Evolutionary conservation across 2,113 vertebrate genomes (phyloP).

Genomic region (Vombatus ursinus): DNA sequence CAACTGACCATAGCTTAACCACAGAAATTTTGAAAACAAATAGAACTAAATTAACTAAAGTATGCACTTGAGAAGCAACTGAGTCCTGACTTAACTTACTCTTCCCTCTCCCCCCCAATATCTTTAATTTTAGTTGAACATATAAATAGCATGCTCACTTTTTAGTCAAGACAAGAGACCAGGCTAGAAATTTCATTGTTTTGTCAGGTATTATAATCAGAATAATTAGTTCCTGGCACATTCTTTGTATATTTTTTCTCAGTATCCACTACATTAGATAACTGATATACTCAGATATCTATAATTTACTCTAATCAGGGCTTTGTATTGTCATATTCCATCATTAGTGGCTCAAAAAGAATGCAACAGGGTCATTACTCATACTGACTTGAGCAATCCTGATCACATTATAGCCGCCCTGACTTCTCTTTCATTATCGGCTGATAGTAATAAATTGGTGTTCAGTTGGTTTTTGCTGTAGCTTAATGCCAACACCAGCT

Average conservation of each 20-base stretch:
- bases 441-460: slow-evolving; percentile 69
- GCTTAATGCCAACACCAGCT: slow-evolving; percentile 30
- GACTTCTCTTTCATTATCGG: slow-evolving; percentile 70
- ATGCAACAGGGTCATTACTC: background rate
- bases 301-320: background rate
- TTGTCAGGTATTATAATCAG: background rate
- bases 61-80: background rate
- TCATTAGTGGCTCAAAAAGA: slow-evolving; percentile 15
- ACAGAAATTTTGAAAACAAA: slow-evolving; percentile 15
- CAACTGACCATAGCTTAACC: slow-evolving; percentile 3
- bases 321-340: slow-evolving; percentile 30
- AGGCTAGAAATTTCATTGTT: background rate
- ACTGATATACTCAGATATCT: background rate
- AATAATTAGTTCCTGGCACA: slow-evolving; percentile 2
- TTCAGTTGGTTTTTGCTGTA: slow-evolving; percentile 55
- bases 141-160: background rate
- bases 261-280: background rate
- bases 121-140: background rate
- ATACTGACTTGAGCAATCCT: slow-evolving; percentile 22
- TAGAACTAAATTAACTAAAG: background rate
- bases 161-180: background rate
- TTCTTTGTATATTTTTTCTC: background rate
- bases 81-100: background rate
- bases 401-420: slow-evolving; percentile 40
- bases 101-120: background rate